phyloP scores from a whole-genome alignment of 2,797 vertebrate genomes.

The Poliocrania exsul region DNA sequence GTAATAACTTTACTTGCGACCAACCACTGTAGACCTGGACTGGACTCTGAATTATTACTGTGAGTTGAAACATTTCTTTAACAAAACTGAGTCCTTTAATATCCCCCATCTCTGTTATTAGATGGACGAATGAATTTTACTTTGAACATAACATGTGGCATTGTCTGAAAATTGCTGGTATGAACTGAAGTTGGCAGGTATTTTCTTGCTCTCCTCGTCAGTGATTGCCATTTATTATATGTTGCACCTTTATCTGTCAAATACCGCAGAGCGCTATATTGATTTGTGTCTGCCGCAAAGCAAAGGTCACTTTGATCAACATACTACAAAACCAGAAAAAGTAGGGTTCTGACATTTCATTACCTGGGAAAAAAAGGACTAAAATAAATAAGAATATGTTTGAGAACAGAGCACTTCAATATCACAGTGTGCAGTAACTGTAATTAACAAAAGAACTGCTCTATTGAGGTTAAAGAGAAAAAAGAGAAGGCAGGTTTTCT shows the following conservation, averaged over 20 bases:
- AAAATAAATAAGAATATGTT: constrained; percentile 88
- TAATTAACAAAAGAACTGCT: constrained; percentile 87
- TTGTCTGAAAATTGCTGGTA: constrained; percentile 87
- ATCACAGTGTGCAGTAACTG: constrained; percentile 80
- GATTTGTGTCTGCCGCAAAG: constrained; percentile 87
- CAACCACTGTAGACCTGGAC: constrained; percentile 76
- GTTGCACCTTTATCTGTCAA: constrained; percentile 88
- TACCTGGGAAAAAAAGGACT: constrained; percentile 83
- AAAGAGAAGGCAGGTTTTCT: constrained; percentile 69
- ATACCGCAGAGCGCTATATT: constrained; percentile 83
- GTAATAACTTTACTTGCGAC: constrained; percentile 83
- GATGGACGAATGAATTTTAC: constrained; percentile 87
- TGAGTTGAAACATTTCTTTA: constrained; percentile 85
- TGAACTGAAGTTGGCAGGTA: constrained; percentile 87
- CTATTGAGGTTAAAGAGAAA: constrained; percentile 72
- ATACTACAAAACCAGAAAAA: constrained; percentile 81
- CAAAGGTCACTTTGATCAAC: constrained; percentile 95
- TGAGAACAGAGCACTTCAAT: constrained; percentile 83
- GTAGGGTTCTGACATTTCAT: constrained; percentile 89
- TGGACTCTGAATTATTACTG: constrained; percentile 80
- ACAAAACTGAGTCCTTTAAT: constrained; percentile 86
- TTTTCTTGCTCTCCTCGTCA: constrained; percentile 80
- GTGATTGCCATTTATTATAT: constrained; percentile 92
- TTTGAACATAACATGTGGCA: constrained; percentile 87
- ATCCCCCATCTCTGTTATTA: constrained; percentile 85